Percentiles rank a stretch among this genome's conserved stretches.
Conservation (phyloP, 2,888 invertebrate species). For the Ditula angustiorana region DNA sequence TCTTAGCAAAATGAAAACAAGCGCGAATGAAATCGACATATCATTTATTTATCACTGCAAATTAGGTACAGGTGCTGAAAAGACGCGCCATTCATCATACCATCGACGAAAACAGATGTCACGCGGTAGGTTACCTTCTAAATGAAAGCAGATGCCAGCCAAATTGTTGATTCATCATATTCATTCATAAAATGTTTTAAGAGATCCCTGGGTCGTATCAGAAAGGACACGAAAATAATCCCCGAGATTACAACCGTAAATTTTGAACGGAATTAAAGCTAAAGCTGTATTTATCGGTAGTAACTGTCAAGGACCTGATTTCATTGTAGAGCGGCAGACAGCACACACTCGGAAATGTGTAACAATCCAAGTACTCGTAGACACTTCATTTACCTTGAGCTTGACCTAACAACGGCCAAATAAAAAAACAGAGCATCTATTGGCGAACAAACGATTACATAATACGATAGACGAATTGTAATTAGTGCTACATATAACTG, state of each 20-base stretch:
- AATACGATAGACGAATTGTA: constrained; percentile 51
- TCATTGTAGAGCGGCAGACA: constrained; percentile 8
- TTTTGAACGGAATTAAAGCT: constrained; percentile 7
- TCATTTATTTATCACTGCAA: neutral
- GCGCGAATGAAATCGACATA: neutral
- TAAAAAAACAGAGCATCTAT: constrained; percentile 45
- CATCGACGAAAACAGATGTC: constrained; percentile 47
- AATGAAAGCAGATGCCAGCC: constrained; percentile 66
- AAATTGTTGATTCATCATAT: constrained; percentile 71
- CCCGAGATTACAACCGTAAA: neutral
- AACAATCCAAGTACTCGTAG: constrained; percentile 22
- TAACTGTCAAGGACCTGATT: constrained; percentile 17
- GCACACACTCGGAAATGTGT: constrained; percentile 23
- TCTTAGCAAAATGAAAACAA: constrained; percentile 7
- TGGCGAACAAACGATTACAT: constrained; percentile 58
- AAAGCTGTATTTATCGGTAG: constrained; percentile 20
- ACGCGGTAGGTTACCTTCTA: constrained; percentile 41
- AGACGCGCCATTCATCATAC: constrained; percentile 46
- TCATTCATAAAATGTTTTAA: constrained; percentile 63
- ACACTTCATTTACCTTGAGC: constrained; percentile 42
- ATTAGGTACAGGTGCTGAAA: neutral
- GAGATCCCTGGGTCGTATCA: constrained; percentile 3
- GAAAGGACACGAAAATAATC: constrained; percentile 2
- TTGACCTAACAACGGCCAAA: constrained; percentile 43
- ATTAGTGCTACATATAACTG: constrained; percentile 35